These are phyloP conservation scores for Plusia festucae DNA, from an alignment of 2,888 invertebrate species.

Conservation along the genomic window DNA sequence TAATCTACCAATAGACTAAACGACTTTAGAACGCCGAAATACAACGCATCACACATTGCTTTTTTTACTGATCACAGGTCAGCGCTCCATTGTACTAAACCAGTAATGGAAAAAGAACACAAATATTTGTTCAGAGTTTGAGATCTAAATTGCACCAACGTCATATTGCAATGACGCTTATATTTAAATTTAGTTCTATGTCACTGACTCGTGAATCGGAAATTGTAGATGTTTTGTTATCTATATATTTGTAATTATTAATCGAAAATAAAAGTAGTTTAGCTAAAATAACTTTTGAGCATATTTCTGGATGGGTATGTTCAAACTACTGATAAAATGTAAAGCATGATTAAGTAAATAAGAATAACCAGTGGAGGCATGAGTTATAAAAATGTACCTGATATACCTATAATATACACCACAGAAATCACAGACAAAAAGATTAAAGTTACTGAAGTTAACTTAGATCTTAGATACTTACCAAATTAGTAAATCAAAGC, in stretches of 20 bases:
- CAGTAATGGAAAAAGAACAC: conserved; percentile 56
- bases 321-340: too few relatives aligned
- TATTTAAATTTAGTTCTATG: conserved; percentile 79
- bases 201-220: conserved; percentile 80
- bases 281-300: too few relatives aligned
- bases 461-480: too few relatives aligned
- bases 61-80: conserved; percentile 19
- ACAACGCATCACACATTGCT: conserved; percentile 60
- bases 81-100: conserved; percentile 6
- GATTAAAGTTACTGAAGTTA: too few relatives aligned
- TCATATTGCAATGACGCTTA: conserved; percentile 73
- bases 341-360: too few relatives aligned
- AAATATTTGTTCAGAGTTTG: conserved; percentile 7
- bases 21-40: conserved; percentile 33
- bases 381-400: not conserved
- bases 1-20: conserved; percentile 40
- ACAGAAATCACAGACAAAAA: too few relatives aligned
- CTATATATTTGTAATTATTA: conserved; percentile 18
- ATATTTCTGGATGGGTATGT: too few relatives aligned
- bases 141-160: conserved; percentile 36
- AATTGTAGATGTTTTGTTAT: conserved; percentile 62
- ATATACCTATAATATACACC: too few relatives aligned
- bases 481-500: too few relatives aligned
- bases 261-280: not conserved
- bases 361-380: not conserved